phyloP scores from a whole-genome alignment of 2,888 invertebrate species.

The Dexiosoma caninum region DNA sequence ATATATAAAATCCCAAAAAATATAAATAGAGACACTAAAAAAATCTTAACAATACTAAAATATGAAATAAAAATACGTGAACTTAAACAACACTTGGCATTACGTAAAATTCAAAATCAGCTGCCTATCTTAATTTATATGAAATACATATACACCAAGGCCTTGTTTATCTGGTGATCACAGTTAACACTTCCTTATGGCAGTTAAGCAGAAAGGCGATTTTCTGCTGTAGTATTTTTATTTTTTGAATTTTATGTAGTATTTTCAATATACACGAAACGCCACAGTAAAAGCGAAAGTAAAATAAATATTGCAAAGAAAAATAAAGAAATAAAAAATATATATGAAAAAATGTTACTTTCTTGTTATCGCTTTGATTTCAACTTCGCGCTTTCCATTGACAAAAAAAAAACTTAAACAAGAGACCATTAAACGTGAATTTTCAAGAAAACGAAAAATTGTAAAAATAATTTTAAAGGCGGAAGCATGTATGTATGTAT shows the following conservation, averaged over 20 bases:
- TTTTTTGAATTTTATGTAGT: not conserved
- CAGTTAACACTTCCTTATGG: not conserved
- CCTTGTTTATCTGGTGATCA: not conserved
- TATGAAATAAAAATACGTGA: not conserved
- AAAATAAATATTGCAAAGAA: conserved; percentile 36
- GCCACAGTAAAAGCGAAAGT: conserved; percentile 51
- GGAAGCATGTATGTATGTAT: conserved; percentile 32
- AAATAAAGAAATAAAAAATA: conserved; percentile 1
- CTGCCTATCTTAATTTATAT: not conserved
- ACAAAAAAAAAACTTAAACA: not conserved
- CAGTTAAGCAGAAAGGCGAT: not conserved
- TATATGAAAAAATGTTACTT: not conserved
- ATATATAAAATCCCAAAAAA: conserved; percentile 8
- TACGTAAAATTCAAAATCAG: conserved; percentile 44
- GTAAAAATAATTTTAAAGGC: conserved; percentile 6
- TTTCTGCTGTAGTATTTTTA: not conserved
- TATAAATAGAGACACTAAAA: conserved; percentile 4
- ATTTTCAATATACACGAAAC: conserved; percentile 8
- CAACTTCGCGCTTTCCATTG: conserved; percentile 8
- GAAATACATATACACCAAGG: not conserved
- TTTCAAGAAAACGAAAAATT: not conserved
- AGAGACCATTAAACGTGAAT: not conserved
- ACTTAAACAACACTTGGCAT: conserved; percentile 19
- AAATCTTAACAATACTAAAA: conserved; percentile 11
- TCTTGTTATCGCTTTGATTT: not conserved